Evolutionary conservation across 2,888 invertebrate species (phyloP), one percentile per base, ranked within the genome.

Genomic region (Ferrisia virgata): DNA sequence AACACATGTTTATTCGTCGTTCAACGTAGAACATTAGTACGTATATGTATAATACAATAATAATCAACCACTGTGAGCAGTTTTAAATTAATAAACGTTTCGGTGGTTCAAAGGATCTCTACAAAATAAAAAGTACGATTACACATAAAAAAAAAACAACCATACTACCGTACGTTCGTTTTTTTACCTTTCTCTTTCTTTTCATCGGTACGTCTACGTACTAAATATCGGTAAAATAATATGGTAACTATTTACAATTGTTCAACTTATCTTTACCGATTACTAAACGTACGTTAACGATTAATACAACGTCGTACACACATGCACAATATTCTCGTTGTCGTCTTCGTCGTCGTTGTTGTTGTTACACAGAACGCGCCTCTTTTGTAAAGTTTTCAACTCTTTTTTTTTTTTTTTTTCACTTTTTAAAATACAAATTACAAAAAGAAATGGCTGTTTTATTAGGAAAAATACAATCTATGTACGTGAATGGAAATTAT

Each of bases 171-270:
- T 13, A 13, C 40, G 40, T 40, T 40, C 40, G 8, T 5, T 11
- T 2, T 11, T 40, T 40, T n/a, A n/a, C n/a, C 40, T 36, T 4
- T 6, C 36, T 36, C 8, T 36, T 36, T 8, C 8, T 36, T 36
- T 36, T 8, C 36, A 36, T 6, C 8, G 5, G 36, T 36, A 36
- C 36, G 43, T 43, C 43, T 15, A 43, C 43, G n/a, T 43, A 15
- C 43, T 15, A 58, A 58, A 1, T 72, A 72, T 33, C 72, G 72
- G 72, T 1, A 72, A 72, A n/a, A 28, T 64, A 25, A 33, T 8
- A 58, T 33, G 72, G 72, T 72, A 72, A 72, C 72, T 72, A 72
- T 72, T 72, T 72, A 72, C 72, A 72, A 31, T 72, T 72, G 31
- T 33, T 72, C 25, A 58, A 22, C 72, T n/a, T 72, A 64, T 28